phyloP scores from a whole-genome alignment of 2,888 invertebrate species.

The Rhamnusium bicolor region DNA sequence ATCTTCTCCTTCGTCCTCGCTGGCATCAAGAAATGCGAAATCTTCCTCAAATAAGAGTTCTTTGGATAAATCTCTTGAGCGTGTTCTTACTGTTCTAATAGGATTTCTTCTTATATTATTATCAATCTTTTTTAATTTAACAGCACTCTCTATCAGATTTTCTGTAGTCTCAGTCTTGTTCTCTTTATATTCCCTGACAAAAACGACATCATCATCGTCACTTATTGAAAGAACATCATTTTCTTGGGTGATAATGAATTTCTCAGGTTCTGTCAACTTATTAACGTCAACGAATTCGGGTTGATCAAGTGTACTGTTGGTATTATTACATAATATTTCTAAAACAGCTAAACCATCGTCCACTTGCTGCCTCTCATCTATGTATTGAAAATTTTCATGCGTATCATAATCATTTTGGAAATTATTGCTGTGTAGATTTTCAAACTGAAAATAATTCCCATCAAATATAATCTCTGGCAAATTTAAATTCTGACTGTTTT shows the following conservation, averaged over 20 bases:
- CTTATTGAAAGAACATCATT: constrained; percentile 33
- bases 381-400: constrained; percentile 1
- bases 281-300: constrained; percentile 54
- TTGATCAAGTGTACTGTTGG: constrained; percentile 36
- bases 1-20: constrained; percentile 48
- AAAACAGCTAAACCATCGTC: constrained; percentile 38
- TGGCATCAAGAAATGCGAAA: constrained; percentile 54
- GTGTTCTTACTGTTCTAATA: constrained; percentile 50
- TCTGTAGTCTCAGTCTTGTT: neutral
- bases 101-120: constrained; percentile 54
- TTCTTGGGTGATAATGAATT: neutral
- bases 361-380: constrained; percentile 20
- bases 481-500: constrained; percentile 25
- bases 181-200: constrained; percentile 52
- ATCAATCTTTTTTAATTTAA: neutral
- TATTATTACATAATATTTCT: constrained; percentile 39
- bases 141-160: neutral
- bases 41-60: constrained; percentile 56
- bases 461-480: constrained; percentile 38
- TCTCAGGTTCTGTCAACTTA: constrained; percentile 46
- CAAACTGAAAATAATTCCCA: constrained; percentile 36
- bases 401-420: neutral
- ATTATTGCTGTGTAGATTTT: constrained; percentile 12
- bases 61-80: constrained; percentile 45
- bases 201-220: constrained; percentile 54